Evolutionary conservation across 1,140 invertebrate genomes (phyloP).

Genomic region (Drosophila tani): DNA sequence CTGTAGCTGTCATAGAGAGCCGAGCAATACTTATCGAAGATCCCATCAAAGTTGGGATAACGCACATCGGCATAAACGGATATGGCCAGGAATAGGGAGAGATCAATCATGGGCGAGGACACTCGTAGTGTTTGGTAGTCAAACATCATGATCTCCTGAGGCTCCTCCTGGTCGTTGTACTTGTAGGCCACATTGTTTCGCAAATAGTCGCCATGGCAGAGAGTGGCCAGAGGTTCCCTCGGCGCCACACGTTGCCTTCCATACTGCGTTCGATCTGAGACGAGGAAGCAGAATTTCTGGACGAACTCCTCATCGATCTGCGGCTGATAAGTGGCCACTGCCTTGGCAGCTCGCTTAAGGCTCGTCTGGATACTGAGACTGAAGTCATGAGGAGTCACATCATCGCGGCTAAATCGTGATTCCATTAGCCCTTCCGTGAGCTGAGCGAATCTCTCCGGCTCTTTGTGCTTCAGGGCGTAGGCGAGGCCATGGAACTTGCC

Average conservation of each 20-base stretch:
- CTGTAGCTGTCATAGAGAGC: conserved; percentile 22
- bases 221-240: conserved; percentile 61
- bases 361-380: conserved; percentile 1
- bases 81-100: conserved; percentile 63
- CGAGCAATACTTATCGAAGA: conserved; percentile 69
- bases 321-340: conserved; percentile 44
- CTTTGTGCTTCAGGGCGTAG: conserved; percentile 66
- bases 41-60: conserved; percentile 54
- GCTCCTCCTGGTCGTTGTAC: conserved; percentile 49
- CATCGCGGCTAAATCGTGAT: conserved; percentile 45
- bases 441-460: conserved; percentile 47
- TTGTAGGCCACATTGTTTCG: conserved; percentile 79
- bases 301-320: conserved; percentile 67
- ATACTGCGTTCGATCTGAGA: conserved; percentile 32
- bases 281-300: conserved; percentile 29
- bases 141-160: conserved; percentile 77
- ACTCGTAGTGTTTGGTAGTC: conserved; percentile 79
- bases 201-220: conserved; percentile 80
- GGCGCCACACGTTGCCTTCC: conserved; percentile 58
- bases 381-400: neutral
- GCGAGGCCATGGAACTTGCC: conserved; percentile 71
- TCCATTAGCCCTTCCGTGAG: conserved; percentile 51
- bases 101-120: conserved; percentile 80
- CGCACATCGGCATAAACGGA: conserved; percentile 68
- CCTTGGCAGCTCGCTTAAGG: conserved; percentile 21